A percentile compares a stretch with the other conserved stretches of the same genome.
phyloP scores from a whole-genome alignment of 92 coral and sea anemone species.

The Heliopora coerulea region DNA sequence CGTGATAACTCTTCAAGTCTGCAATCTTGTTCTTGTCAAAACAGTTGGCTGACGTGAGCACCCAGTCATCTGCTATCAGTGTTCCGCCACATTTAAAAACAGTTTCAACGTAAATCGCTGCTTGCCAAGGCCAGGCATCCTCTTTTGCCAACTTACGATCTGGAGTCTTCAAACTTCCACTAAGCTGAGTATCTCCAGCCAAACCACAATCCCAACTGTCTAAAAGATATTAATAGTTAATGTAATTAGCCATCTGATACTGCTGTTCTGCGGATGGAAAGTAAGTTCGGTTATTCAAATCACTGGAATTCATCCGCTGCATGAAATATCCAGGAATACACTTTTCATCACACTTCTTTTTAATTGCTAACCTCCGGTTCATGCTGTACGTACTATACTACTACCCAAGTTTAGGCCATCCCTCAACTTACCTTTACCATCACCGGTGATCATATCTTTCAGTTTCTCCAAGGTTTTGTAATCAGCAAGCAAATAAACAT shows the following conservation, averaged over 20 bases:
- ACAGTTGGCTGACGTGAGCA: conserved; percentile 86
- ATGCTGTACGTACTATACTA: not conserved
- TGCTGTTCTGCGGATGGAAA: too few relatives aligned
- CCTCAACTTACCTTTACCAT: conserved; percentile 74
- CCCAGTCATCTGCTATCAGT: conserved; percentile 74
- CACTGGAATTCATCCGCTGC: too few relatives aligned
- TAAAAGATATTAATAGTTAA: conserved; percentile 39
- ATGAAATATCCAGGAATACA: too few relatives aligned
- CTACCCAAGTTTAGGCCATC: not conserved
- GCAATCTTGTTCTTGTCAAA: conserved; percentile 57
- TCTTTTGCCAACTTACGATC: conserved; percentile 58
- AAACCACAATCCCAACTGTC: conserved; percentile 87
- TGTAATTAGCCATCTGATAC: too few relatives aligned
- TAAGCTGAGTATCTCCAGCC: conserved; percentile 85
- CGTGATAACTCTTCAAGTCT: conserved; percentile 42
- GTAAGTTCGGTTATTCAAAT: too few relatives aligned
- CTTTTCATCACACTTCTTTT: too few relatives aligned
- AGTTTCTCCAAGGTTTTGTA: conserved; percentile 73
- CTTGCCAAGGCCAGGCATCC: conserved; percentile 99
- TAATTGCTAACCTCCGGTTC: not conserved
- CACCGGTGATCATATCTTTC: conserved; percentile 78
- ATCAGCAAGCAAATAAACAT: conserved; percentile 73
- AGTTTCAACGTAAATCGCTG: conserved; percentile 71
- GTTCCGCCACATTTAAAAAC: conserved; percentile 83
- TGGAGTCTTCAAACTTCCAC: conserved; percentile 49